A percentile compares a stretch with the other conserved stretches of the same genome.
Conservation (phyloP, 1,140 invertebrate species). For the Halotydeus destructor region DNA sequence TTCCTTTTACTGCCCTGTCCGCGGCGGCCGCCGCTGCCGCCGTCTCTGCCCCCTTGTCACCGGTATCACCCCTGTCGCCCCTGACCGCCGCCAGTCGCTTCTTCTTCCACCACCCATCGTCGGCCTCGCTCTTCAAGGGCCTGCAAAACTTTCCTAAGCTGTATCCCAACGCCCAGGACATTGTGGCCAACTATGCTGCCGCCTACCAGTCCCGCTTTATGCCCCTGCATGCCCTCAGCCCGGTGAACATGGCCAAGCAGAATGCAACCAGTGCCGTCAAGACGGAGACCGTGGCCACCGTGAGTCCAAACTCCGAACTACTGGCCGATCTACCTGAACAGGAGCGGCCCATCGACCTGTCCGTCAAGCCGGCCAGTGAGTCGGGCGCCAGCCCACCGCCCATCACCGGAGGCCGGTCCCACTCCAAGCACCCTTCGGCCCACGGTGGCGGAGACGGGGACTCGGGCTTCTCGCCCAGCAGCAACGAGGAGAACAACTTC, state of each 20-base stretch:
- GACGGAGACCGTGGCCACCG: background rate
- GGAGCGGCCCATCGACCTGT: conserved; percentile 21
- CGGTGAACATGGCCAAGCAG: conserved; percentile 5
- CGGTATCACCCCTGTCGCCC: conserved; percentile 17
- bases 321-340: conserved; percentile 19
- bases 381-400: background rate
- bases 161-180: no score
- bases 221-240: conserved; percentile 4
- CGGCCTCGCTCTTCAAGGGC: conserved; percentile 10
- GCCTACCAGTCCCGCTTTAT: conserved; percentile 7
- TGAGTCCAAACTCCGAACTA: no score
- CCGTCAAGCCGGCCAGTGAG: conserved; percentile 12
- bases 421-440: background rate
- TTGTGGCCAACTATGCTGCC: conserved; percentile 8
- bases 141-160: conserved; percentile 10
- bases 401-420: background rate
- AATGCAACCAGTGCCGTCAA: background rate
- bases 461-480: conserved; percentile 12
- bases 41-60: conserved; percentile 15
- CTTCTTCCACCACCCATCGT: conserved; percentile 14
- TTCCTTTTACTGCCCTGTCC: conserved; percentile 16
- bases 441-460: conserved; percentile 11
- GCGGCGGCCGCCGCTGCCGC: conserved; percentile 12
- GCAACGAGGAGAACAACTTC: conserved; percentile 11
- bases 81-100: conserved; percentile 9